A percentile compares a stretch with the other conserved stretches of the same genome.
Evolutionary conservation across 2,113 vertebrate genomes (phyloP).

Genomic region (Jaculus jaculus): DNA sequence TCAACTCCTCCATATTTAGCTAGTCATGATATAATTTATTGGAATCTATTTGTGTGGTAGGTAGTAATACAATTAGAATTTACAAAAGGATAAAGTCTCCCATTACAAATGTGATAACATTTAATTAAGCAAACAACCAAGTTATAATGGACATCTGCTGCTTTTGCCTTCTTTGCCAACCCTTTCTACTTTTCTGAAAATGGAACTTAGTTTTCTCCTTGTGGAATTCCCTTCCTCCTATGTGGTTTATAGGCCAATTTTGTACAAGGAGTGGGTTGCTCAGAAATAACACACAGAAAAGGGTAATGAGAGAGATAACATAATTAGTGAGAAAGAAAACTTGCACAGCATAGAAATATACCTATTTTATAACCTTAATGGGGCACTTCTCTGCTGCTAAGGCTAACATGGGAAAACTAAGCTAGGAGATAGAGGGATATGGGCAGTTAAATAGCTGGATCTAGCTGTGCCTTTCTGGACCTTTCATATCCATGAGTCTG

Average conservation of each 20-base stretch:
- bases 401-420: not conserved
- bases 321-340: not conserved
- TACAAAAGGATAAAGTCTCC: constrained; percentile 40
- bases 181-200: not conserved
- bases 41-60: constrained; percentile 29
- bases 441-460: not conserved
- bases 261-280: not conserved
- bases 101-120: constrained; percentile 13
- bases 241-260: not conserved
- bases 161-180: not conserved
- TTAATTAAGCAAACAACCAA: constrained; percentile 57
- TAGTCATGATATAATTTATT: constrained; percentile 31
- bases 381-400: not conserved
- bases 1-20: not conserved
- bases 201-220: not conserved
- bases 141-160: constrained; percentile 2
- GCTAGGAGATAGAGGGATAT: not conserved
- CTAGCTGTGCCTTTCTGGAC: not conserved
- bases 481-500: not conserved
- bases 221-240: not conserved
- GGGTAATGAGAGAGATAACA: not conserved
- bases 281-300: not conserved
- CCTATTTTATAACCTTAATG: not conserved
- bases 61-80: not conserved
- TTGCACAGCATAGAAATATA: not conserved